Conservation (phyloP, 2,797 vertebrate species). For the Garrulus glandarius region DNA sequence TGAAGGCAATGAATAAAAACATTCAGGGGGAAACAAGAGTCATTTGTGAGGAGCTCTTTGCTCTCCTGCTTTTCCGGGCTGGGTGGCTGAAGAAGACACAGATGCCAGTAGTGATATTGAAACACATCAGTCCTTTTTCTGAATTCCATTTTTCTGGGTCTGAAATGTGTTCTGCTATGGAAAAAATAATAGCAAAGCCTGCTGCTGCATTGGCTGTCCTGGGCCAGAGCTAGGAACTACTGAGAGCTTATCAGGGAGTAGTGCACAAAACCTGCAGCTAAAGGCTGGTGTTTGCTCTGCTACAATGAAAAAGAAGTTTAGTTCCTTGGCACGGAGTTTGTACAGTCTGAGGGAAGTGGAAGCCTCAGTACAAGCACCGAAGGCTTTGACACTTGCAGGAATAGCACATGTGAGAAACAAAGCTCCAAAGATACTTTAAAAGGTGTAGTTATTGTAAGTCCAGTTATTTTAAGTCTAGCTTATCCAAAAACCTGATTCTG, state of each 20-base stretch:
- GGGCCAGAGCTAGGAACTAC: background rate
- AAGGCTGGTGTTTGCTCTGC: background rate
- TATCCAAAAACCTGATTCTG: background rate
- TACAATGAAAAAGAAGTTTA: background rate
- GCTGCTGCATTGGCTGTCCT: background rate
- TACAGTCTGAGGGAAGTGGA: background rate
- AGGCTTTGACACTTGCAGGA: background rate
- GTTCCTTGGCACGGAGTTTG: background rate
- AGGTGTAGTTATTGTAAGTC: background rate
- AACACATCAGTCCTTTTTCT: background rate
- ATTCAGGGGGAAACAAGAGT: constrained; percentile 40
- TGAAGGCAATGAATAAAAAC: constrained; percentile 45
- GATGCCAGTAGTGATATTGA: background rate
- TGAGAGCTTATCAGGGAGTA: background rate
- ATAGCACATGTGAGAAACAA: background rate
- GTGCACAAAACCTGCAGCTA: background rate
- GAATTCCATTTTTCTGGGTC: background rate
- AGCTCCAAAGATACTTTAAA: background rate
- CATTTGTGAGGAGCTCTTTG: constrained; percentile 21
- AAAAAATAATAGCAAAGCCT: background rate
- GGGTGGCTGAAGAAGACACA: constrained; percentile 1
- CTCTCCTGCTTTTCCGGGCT: background rate
- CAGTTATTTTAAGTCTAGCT: background rate
- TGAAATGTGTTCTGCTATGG: background rate
- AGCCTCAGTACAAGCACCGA: background rate